Base-by-base conservation (phyloP, 2,113 vertebrate genomes). In the Xyliphius kryptos region DNA sequence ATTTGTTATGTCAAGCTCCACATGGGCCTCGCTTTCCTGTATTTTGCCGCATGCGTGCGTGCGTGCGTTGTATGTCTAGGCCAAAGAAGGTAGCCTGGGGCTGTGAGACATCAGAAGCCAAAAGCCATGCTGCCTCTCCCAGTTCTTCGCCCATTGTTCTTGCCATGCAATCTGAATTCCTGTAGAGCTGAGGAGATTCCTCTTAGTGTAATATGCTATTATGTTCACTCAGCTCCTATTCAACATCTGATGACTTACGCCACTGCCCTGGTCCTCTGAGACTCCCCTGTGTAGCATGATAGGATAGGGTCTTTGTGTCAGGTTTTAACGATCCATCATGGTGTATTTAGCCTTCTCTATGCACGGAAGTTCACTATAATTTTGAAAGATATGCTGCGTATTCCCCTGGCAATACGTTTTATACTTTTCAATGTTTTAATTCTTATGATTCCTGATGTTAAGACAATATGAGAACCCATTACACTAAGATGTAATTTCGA, bases 101-200 rank as follows among this genome's bases (percentile, higher is more conserved):
- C 60, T 72, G 59, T 57, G 40, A 50, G 61, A 83, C 78, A 73
- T 82, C 79, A 80, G 71, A 67, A 71, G 22, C 17, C 51, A 11
- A 26, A 69, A 72, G 66, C 70, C 67, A 19, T 60, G 21, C 52
- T 4, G 48, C 66, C 70, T 72, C 71, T 76, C 79, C 79, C 77
- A 58, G 71, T 65, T 67, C 69, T 71, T 70, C 72, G 63, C 46
- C 81, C 72, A 84, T 85, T 87, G 85, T 88, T 83, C 1, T 46
- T 37, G 65, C 66, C 26, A 46, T 17, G 69, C 22, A 47, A 78
- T 63, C 41, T 78, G 75, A 79, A 84, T 85, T 84, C 80, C 80
- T 79, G 74, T 70, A 0, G 62, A 72, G 79, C 71, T 7, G 53
- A 71, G 71, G 81, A 84, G 82, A 85, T 84, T 84, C 79, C 82